These are phyloP conservation scores for Austrofundulus limnaeus DNA, from an alignment of 2,113 vertebrate genomes.

Conservation along the genomic window DNA sequence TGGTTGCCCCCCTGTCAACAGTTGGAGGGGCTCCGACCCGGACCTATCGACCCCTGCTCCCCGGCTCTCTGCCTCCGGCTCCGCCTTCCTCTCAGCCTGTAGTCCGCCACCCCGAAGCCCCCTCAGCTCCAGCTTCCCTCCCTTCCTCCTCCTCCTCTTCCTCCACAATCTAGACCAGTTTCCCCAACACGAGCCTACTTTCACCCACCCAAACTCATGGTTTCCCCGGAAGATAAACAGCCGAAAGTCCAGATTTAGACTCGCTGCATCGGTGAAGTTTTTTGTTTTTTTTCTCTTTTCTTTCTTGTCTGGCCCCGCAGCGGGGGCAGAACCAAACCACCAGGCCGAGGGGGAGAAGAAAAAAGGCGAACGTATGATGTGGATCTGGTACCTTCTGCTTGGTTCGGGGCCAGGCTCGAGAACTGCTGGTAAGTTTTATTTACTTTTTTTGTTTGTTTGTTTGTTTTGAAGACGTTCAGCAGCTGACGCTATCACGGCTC, in stretches of 20 bases:
- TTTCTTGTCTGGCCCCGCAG: slow-evolving; percentile 64
- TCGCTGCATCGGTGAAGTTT: slow-evolving; percentile 43
- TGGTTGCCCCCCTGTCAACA: background rate
- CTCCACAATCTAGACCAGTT: slow-evolving; percentile 36
- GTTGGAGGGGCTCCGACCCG: slow-evolving; percentile 7
- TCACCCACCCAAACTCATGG: slow-evolving; percentile 19
- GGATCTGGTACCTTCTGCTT: slow-evolving; percentile 86
- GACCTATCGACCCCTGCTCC: slow-evolving; percentile 51
- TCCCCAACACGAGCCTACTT: slow-evolving; percentile 30
- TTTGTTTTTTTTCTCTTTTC: slow-evolving; percentile 36
- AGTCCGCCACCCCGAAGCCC: slow-evolving; percentile 55
- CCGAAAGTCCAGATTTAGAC: slow-evolving; percentile 6
- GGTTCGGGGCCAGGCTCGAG: slow-evolving; percentile 80
- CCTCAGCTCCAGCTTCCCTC: slow-evolving; percentile 13
- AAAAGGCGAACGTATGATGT: slow-evolving; percentile 76
- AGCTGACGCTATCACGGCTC: no score
- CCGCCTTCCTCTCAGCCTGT: slow-evolving; percentile 66
- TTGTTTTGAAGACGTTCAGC: no score
- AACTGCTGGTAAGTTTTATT: slow-evolving; percentile 80
- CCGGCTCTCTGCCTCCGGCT: slow-evolving; percentile 66
- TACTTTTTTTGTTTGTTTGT: slow-evolving; percentile 1
- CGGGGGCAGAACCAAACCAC: slow-evolving; percentile 55
- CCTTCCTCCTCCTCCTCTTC: slow-evolving; percentile 31
- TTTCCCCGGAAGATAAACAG: slow-evolving; percentile 22
- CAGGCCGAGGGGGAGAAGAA: slow-evolving; percentile 39